These are phyloP conservation scores for Argyrosomus japonicus DNA, from an alignment of 2,113 vertebrate species.

Conservation along the genomic window DNA sequence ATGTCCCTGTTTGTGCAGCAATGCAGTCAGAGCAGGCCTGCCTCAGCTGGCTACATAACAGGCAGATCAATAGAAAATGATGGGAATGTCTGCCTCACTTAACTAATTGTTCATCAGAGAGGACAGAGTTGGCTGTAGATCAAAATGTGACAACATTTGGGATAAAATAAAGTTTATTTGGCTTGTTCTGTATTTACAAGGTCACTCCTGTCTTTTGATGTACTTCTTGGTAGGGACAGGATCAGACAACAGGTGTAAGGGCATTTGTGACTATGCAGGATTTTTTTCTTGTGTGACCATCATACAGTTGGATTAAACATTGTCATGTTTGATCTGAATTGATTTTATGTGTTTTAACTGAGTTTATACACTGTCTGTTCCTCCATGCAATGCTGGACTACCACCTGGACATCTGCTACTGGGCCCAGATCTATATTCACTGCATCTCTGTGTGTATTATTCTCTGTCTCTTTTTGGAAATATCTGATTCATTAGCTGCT, in stretches of 20 bases:
- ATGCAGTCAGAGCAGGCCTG: conserved; percentile 5
- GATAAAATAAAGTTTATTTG: conserved; percentile 44
- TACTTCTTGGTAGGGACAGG: conserved; percentile 34
- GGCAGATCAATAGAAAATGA: conserved; percentile 32
- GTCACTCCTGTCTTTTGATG: conserved; percentile 46
- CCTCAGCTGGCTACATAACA: conserved; percentile 17
- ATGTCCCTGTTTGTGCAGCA: conserved; percentile 29
- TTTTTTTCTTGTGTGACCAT: conserved; percentile 42
- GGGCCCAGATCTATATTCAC: not conserved
- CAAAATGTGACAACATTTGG: conserved; percentile 24
- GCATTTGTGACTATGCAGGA: conserved; percentile 35
- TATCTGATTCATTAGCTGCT: too few species aligned
- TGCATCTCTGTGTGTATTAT: not conserved
- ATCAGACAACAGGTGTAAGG: conserved; percentile 35
- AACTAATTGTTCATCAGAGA: conserved; percentile 39
- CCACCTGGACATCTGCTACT: not conserved
- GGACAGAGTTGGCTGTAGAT: conserved; percentile 18
- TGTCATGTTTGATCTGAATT: conserved; percentile 40
- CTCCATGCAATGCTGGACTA: not conserved
- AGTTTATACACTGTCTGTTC: not conserved
- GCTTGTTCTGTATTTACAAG: conserved; percentile 39
- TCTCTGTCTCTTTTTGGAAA: not conserved
- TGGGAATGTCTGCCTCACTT: conserved; percentile 21
- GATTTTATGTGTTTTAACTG: conserved; percentile 38
- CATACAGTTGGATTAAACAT: not conserved